These are phyloP conservation scores for Philypnodon macrostomus DNA, from an alignment of 2,797 vertebrate genomes.

Conservation along the genomic window DNA sequence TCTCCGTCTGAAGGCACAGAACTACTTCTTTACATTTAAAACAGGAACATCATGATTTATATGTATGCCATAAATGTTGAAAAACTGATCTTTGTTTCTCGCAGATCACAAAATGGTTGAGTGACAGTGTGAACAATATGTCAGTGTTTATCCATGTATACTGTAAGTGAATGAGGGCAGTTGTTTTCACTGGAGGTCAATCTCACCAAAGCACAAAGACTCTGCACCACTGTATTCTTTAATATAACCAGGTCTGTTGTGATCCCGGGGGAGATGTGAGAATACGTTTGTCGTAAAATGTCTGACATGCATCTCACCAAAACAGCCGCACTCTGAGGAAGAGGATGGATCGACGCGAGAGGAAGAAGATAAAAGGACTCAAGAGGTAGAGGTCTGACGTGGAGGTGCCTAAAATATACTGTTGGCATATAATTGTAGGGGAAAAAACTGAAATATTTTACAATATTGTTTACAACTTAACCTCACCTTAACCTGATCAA, in stretches of 20 bases:
- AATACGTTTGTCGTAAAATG: conserved; percentile 61
- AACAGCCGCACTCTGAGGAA: conserved; percentile 65
- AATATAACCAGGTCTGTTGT: conserved; percentile 55
- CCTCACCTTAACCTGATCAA: no score
- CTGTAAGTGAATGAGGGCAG: conserved; percentile 35
- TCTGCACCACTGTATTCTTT: conserved; percentile 59
- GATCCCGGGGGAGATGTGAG: conserved; percentile 64
- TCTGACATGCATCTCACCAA: conserved; percentile 66
- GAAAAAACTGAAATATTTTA: no score
- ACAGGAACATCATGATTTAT: no score
- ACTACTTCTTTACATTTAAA: no score
- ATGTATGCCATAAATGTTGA: no score
- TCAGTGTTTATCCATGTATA: conserved; percentile 23
- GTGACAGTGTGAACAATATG: conserved; percentile 47
- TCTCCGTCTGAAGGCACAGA: no score
- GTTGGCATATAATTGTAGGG: conserved; percentile 53
- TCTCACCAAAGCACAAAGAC: conserved; percentile 54
- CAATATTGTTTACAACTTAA: no score
- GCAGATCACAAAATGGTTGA: conserved; percentile 45
- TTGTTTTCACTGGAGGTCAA: conserved; percentile 59
- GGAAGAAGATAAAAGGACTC: conserved; percentile 65
- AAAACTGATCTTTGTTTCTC: no score
- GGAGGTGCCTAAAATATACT: conserved; percentile 64
- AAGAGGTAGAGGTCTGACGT: conserved; percentile 63
- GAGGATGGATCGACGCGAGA: conserved; percentile 65